phyloP scores from a whole-genome alignment of 2,797 vertebrate genomes.

The Mycteria americana region DNA sequence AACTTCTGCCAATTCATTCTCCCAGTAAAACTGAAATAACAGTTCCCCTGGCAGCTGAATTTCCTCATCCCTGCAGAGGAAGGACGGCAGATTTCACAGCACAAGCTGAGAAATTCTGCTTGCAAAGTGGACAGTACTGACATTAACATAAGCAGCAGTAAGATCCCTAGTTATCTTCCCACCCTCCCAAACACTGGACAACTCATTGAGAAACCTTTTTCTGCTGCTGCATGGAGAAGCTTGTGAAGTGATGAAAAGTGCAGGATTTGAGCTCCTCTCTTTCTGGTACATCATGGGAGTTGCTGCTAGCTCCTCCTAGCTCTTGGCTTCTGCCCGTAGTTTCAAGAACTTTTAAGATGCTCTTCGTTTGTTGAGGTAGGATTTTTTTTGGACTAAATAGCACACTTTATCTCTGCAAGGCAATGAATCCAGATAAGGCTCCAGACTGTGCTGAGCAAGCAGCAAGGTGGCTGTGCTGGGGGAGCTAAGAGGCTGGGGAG shows the following conservation, averaged over 20 bases:
- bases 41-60: not conserved
- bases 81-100: not conserved
- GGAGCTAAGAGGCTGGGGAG: not conserved
- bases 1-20: not conserved
- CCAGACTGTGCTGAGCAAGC: not conserved
- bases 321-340: not conserved
- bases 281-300: not conserved
- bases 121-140: not conserved
- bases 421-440: not conserved
- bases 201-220: not conserved
- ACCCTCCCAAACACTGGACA: not conserved
- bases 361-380: not conserved
- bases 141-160: not conserved
- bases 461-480: fast-evolving
- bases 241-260: not conserved
- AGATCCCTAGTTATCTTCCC: not conserved
- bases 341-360: not conserved
- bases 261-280: not conserved
- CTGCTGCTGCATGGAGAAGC: not conserved
- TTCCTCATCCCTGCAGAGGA: not conserved
- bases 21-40: not conserved
- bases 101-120: not conserved
- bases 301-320: not conserved
- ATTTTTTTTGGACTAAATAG: not conserved
- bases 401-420: not conserved